Evolutionary conservation across 2,797 vertebrate genomes (phyloP), one percentile per base, ranked within the genome.

Genomic region (Taenioides sp.): DNA sequence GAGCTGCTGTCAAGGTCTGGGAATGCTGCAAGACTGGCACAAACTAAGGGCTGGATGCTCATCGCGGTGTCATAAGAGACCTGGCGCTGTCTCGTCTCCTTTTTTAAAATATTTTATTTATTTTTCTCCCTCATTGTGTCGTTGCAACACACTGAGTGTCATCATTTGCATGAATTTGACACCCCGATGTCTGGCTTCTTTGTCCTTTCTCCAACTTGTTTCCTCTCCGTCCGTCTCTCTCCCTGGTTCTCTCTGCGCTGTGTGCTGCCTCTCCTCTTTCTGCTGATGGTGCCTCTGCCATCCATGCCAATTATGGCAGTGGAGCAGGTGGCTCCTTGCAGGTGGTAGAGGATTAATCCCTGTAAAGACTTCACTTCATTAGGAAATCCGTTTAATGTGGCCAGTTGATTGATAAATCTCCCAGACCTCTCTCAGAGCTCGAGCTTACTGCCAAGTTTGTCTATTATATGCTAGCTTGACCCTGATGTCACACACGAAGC

Each of bases 311-410:
- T 94, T 93, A 93, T 89, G 88, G 89, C 78, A 86, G 88, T 90
- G 77, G 92, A 94, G 93, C 94, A 95, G 94, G 94, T 95, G 94
- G 93, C 90, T 93, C 92, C 86, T 93, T 83, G 91, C 93, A 94
- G 94, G 94, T 92, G 94, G 93, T 89, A 87, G 90, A 90, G 90
- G 89, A 92, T 93, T 95, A 95, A 94, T 95, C 93, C 93, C 92
- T 92, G 92, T 95, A 92, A 95, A 95, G 93, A 94, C 91, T 91
- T 92, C 92, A 92, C 93, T 95, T 94, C 94, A 94, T 95, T 95
- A 95, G 93, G 93, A 92, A 95, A 93, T 94, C 94, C 87, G 91
- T 95, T 94, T 94, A 94, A 94, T 94, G 94, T 94, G 90, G 92
- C 93, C 92, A 85, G 88, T 92, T 92, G 92, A 94, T 94, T 94